Base-by-base conservation (phyloP, 2,113 vertebrate genomes). In the Dunckerocampus dactyliophorus region DNA sequence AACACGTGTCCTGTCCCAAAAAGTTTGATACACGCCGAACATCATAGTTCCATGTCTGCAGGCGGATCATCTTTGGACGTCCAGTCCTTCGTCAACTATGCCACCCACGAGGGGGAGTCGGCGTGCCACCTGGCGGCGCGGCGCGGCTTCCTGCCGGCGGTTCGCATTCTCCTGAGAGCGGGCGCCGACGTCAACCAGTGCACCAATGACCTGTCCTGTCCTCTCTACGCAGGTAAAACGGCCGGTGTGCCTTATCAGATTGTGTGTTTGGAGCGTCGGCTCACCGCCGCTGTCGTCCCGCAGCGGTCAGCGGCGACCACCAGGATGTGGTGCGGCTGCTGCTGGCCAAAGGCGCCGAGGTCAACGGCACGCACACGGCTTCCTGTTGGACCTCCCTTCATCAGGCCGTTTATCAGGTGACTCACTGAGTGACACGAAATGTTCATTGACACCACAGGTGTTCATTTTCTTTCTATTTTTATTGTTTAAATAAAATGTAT, bases 301-400 rank as follows among this genome's bases (percentile, higher is more conserved):
- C 77, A 95, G 94, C 93, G 84, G 93, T 94, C 59, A 88, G 93
- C 65, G 79, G 82, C 2, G 89, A 86, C 3, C 88, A 92, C 21
- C 17, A 49, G 34, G 87, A 92, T 8, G 62, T 92, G 0, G 85
- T 94, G 47, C 84, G 87, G 24, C 76, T 94, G 56, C 75, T 99
- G 69, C 79, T 97, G 47, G 74, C 75, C 16, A 72, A 89, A 0
- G 92, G 94, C 75, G 94, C 94, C 49, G 88, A 91, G 43, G 85
- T 95, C 58, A 88, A 94, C 72, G 83, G 93, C 50, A 77, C 85
- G 34, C 93, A 96, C 85, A 95, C 92, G 0, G 88, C 90, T 53
- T 96, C 94, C 55, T 92, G 92, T 56, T 98, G 95, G 96, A 96
- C 93, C 74, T 89, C 94, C 71, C 91, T 99, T 47, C 96, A 99